Percentiles rank a stretch among this genome's conserved stretches.
These are phyloP conservation scores for Drosophila subquinaria DNA, from an alignment of 2,888 invertebrate species.

Conservation along the genomic window DNA sequence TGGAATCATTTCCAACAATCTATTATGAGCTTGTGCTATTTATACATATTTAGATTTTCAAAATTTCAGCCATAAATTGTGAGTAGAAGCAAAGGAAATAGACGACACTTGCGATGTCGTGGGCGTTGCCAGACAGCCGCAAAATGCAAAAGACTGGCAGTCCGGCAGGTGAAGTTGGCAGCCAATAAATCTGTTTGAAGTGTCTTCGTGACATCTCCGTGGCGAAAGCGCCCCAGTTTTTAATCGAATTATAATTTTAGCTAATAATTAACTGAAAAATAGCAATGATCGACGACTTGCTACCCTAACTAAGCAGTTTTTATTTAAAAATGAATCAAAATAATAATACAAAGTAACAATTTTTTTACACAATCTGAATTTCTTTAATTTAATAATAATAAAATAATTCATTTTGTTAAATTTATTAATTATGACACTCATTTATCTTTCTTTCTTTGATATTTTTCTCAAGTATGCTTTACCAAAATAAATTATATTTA, in stretches of 20 bases:
- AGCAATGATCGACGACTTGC: neutral
- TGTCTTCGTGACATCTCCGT: conserved; percentile 2
- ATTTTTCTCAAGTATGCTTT: too few relatives aligned
- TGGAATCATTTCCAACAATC: conserved; percentile 13
- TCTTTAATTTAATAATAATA: neutral
- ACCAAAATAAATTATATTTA: too few relatives aligned
- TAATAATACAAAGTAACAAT: neutral
- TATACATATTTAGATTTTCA: conserved; percentile 17
- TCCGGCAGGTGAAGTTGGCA: conserved; percentile 13
- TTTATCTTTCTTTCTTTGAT: too few relatives aligned
- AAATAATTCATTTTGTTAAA: too few relatives aligned
- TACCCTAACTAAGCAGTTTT: neutral
- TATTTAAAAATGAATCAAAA: neutral
- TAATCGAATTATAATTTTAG: conserved; percentile 12
- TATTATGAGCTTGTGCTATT: conserved; percentile 8
- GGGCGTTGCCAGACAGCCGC: conserved; percentile 32
- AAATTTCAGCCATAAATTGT: conserved; percentile 15
- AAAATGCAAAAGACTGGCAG: conserved; percentile 14
- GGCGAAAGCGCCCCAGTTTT: conserved; percentile 7
- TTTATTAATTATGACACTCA: too few relatives aligned
- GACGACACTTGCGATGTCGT: conserved; percentile 2
- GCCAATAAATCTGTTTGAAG: conserved; percentile 29
- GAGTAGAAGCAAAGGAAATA: conserved; percentile 1
- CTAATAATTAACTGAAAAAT: neutral
- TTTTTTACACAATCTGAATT: neutral